Conservation (phyloP, 1,140 invertebrate genomes). For the Lordiphosa mommai region DNA sequence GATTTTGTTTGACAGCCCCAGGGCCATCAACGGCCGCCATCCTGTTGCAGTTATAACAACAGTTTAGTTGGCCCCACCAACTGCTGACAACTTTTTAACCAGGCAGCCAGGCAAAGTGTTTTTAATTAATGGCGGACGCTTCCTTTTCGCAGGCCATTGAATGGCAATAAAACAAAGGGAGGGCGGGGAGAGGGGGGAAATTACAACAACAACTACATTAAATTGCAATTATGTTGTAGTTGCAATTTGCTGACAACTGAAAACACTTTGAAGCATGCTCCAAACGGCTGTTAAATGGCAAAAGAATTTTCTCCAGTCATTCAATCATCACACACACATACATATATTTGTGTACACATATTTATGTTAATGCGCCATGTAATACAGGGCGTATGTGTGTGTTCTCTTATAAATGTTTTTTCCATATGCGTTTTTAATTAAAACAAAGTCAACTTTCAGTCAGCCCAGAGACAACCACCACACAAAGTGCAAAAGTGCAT, state of each 20-base stretch:
- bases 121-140: conserved; percentile 64
- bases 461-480: conserved; percentile 13
- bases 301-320: conserved; percentile 1
- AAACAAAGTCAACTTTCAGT: conserved; percentile 43
- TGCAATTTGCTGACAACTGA: conserved; percentile 32
- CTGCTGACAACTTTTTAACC: conserved; percentile 2
- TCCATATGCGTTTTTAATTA: conserved; percentile 53
- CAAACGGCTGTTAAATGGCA: conserved; percentile 42
- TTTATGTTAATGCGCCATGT: conserved; percentile 21
- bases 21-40: conserved; percentile 8
- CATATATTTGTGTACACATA: neutral
- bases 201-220: conserved; percentile 49
- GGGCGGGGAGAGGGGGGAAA: neutral
- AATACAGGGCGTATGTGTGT: conserved; percentile 13
- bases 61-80: neutral
- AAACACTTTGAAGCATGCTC: conserved; percentile 40
- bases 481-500: conserved; percentile 52
- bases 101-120: conserved; percentile 42
- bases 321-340: no score
- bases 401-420: conserved; percentile 33
- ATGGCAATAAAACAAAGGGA: conserved; percentile 41
- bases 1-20: conserved; percentile 59
- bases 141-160: conserved; percentile 48
- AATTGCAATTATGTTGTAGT: conserved; percentile 66
- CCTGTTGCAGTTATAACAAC: conserved; percentile 8